Percentiles rank a stretch among this genome's conserved stretches.
These are phyloP conservation scores for Diplodus puntazzo DNA, from an alignment of 2,797 vertebrate species.

Conservation along the genomic window DNA sequence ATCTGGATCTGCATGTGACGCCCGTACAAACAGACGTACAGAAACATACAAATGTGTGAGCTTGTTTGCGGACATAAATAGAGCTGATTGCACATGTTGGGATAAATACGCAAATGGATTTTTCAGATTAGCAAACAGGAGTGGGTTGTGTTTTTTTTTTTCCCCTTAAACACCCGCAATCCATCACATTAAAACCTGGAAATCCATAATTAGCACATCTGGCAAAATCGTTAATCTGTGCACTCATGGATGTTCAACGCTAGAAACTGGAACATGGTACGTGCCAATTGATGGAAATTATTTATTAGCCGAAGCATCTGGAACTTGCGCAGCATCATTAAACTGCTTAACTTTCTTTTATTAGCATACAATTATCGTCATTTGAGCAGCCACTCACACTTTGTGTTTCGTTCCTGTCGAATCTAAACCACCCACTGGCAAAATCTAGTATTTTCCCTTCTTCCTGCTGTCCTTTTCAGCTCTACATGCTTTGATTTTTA, in stretches of 20 bases:
- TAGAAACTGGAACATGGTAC: conserved; percentile 4
- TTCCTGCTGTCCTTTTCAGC: conserved; percentile 15
- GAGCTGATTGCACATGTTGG: not conserved
- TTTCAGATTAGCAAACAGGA: conserved; percentile 25
- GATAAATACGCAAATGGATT: conserved; percentile 29
- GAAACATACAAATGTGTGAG: not conserved
- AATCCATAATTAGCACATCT: conserved; percentile 34
- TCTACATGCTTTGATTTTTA: conserved; percentile 15
- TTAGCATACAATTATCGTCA: conserved; percentile 4
- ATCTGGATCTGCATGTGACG: not conserved
- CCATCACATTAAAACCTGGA: conserved; percentile 22
- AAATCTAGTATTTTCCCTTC: conserved; percentile 10
- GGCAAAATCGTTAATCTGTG: conserved; percentile 14
- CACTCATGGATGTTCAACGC: conserved; percentile 7
- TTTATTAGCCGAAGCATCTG: conserved; percentile 38
- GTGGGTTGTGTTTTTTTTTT: not conserved
- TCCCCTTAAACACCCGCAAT: conserved; percentile 8
- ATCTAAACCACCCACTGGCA: not conserved
- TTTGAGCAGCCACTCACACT: not conserved
- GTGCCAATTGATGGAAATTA: conserved; percentile 12
- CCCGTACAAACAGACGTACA: conserved; percentile 4
- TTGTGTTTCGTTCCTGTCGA: not conserved
- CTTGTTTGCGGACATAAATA: conserved; percentile 22
- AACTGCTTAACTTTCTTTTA: conserved; percentile 15
- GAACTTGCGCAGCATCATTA: conserved; percentile 41